Evolutionary conservation across 1,140 invertebrate species (phyloP).

Genomic region (Hyposmocoma kahamanoa): DNA sequence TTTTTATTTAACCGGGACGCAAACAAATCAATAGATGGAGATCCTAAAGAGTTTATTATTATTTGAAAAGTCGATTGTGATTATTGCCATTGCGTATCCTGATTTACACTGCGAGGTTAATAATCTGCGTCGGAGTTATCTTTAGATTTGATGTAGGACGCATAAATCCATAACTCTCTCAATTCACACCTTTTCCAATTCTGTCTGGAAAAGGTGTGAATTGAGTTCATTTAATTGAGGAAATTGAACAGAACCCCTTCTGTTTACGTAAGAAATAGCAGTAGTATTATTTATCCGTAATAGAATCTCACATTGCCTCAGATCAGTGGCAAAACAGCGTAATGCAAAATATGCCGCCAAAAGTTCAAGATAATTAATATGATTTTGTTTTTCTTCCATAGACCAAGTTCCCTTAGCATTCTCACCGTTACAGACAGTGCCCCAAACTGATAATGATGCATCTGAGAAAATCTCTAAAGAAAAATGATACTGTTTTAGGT

Average conservation of each 20-base stretch:
- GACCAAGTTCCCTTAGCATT: conserved; percentile 3
- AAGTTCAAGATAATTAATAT: conserved; percentile 13
- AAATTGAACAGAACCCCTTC: conserved; percentile 8
- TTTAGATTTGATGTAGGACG: background rate
- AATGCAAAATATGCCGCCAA: conserved; percentile 8
- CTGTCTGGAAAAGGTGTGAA: background rate
- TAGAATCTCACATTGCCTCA: conserved; percentile 12
- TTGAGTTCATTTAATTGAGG: conserved; percentile 2
- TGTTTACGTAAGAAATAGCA: conserved; percentile 32
- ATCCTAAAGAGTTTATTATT: too few relatives aligned
- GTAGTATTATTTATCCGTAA: conserved; percentile 22
- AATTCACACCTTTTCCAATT: background rate
- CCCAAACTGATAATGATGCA: conserved; percentile 10
- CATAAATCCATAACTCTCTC: background rate
- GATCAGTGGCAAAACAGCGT: conserved; percentile 6
- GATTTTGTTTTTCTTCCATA: background rate
- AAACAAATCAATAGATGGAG: too few relatives aligned
- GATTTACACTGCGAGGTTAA: background rate
- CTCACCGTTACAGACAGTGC: conserved; percentile 4
- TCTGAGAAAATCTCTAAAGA: conserved; percentile 11
- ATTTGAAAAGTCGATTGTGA: too few relatives aligned
- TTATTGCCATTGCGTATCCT: background rate
- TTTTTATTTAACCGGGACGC: too few relatives aligned
- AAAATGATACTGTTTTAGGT: too few relatives aligned
- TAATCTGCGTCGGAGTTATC: background rate